Evolutionary conservation across 2,888 invertebrate genomes (phyloP), one percentile per base, ranked within the genome.

Genomic region (Odontothrips loti): DNA sequence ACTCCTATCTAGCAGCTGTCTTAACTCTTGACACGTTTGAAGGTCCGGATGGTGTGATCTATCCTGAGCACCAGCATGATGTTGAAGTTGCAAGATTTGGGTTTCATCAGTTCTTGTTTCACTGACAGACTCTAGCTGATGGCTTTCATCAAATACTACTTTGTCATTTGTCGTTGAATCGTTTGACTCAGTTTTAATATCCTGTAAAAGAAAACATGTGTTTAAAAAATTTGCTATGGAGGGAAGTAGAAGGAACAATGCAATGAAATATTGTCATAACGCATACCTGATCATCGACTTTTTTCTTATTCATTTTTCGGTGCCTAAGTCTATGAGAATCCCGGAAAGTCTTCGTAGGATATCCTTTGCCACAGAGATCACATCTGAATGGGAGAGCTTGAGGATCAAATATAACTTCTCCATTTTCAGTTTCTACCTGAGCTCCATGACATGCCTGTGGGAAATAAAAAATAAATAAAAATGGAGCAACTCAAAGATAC

Each of bases 311-410:
- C 12, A 75, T 23, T 75, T 75, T 75, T 9, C 68, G 23, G 23
- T 75, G 68, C 23, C 68, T 75, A 1, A 75, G 27, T 27, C 68
- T 75, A 27, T 75, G 68, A 11, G 68, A 75, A 12, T 75, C 68
- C n/a, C 68, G 23, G 68, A 75, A 75, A 75, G 68, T 27, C 27
- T 75, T 75, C 8, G 68, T 75, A 11, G 68, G 68, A 75, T 27
- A 75, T 4, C 83, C 82, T 48, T 89, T 90, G 20, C 90, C 89
- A 85, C 92, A 92, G 8, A 92, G 88, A 79, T 90, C 90, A 85
- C 92, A 92, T 63, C 88, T 89, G 83, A 90, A 91, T 0, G 91
- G 89, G 80, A 84, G 80, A 6, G 23, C 27, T 75, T 23, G 27
- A 27, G 68, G 68, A 75, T 75, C 68, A 23, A 27, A 27, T 12